Conservation (phyloP, 1,140 invertebrate genomes). For the Drosophila biarmipes region DNA sequence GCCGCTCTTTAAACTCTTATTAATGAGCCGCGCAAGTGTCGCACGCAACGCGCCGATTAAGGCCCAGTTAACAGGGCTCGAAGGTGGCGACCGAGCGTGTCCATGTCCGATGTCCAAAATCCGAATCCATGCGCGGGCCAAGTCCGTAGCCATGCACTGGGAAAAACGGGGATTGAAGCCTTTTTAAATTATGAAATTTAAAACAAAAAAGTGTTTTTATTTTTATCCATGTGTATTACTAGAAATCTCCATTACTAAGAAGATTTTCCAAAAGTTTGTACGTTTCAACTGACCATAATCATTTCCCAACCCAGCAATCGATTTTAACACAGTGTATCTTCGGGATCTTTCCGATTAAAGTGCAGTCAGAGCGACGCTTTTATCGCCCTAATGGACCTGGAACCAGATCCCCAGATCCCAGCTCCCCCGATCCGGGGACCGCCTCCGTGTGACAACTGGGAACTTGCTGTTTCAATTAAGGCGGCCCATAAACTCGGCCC, state of each 20-base stretch:
- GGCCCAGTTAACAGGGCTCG: conserved; percentile 72
- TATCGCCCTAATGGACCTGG: conserved; percentile 76
- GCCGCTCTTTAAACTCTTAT: conserved; percentile 72
- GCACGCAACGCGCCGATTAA: conserved; percentile 81
- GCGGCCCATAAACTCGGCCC: conserved; percentile 27
- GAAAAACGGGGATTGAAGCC: neutral
- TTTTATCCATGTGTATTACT: no score
- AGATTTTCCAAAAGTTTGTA: no score
- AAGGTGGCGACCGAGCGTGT: conserved; percentile 55
- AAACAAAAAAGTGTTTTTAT: no score
- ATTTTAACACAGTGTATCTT: conserved; percentile 7
- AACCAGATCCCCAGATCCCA: neutral
- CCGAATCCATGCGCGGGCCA: conserved; percentile 22
- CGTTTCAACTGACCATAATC: no score
- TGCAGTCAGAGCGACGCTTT: conserved; percentile 54
- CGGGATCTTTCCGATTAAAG: conserved; percentile 51
- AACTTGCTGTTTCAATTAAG: conserved; percentile 72
- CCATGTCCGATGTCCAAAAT: conserved; percentile 33
- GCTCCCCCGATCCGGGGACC: conserved; percentile 20
- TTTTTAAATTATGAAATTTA: no score
- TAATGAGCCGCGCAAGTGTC: conserved; percentile 79
- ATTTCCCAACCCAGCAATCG: neutral
- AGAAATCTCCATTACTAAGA: no score
- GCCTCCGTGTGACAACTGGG: conserved; percentile 44
- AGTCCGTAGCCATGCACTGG: conserved; percentile 20